Evolutionary conservation across 1,140 invertebrate species (phyloP), one percentile per base, ranked within the genome.

Genomic region (Diorhabda sublineata): DNA sequence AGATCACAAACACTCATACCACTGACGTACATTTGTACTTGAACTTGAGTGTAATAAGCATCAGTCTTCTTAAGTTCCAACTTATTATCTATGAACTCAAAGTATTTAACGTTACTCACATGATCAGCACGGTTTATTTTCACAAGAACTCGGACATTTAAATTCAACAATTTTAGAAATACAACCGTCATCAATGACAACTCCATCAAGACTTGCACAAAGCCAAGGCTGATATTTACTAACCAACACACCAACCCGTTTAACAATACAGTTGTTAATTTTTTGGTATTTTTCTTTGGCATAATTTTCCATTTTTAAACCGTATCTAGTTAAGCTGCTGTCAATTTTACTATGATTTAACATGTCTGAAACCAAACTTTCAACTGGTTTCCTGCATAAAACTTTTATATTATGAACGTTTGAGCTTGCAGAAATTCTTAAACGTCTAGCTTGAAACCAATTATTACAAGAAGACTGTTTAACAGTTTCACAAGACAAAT

Each of bases 21-120:
- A 69, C 71, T 67, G 41, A 77, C 45, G 57, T 77, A 77, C 73
- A 78, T 73, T 74, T 77, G 74, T n/a, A 74, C 63, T 72, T 77
- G 73, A 42, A 45, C 45, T 67, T 76, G 75, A 47, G 73, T 75
- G 66, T 76, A 76, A 60, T 77, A 78, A 57, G 45, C 8, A 67
- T 70, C 57, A 64, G 6, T 68, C 60, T 73, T 56, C 66, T 73
- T 74, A 6, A 75, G 67, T 72, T 72, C 45, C 42, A 72, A 9
- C 42, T 66, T 44, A 72, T 67, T 61, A 43, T 67, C 64, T 7
- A 47, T 44, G 44, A 76, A 72, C 58, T 67, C 3, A 45, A 76
- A 74, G 69, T 77, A 77, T 9, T 60, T 56, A 2, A 76, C 73
- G 68, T 76, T 78, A 61, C 69, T 58, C 11, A 58, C 69, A 42